Evolutionary conservation across 2,888 invertebrate genomes (phyloP).

Genomic region (Hoplodrina ambigua): DNA sequence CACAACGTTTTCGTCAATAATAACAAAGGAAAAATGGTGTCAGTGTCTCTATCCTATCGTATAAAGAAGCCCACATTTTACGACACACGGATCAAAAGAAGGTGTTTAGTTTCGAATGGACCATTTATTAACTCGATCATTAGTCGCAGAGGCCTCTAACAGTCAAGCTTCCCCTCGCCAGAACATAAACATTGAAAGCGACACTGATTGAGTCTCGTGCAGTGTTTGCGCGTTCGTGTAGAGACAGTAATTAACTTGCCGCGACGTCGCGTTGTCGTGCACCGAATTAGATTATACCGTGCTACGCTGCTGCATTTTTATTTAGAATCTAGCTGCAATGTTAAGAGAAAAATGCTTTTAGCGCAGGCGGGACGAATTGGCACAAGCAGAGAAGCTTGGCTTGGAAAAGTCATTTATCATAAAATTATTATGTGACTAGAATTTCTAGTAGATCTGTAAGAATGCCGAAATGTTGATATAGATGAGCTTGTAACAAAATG

Average conservation of each 20-base stretch:
- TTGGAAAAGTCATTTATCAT: background rate
- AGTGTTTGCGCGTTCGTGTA: slow-evolving; percentile 37
- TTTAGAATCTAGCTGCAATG: slow-evolving; percentile 39
- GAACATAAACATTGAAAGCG: slow-evolving; percentile 52
- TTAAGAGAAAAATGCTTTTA: slow-evolving; percentile 3
- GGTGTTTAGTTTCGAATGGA: background rate
- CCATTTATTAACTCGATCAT: slow-evolving; percentile 4
- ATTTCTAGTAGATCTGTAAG: background rate
- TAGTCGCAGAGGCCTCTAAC: slow-evolving; percentile 5
- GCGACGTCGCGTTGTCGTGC: slow-evolving; percentile 48
- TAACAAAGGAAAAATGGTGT: no score
- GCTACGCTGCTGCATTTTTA: slow-evolving; percentile 47
- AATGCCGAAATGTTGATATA: background rate
- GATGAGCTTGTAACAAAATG: background rate
- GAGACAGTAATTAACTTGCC: slow-evolving; percentile 56
- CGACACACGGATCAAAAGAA: background rate
- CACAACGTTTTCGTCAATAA: slow-evolving; percentile 2
- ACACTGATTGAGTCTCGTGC: slow-evolving; percentile 58
- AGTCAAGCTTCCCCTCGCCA: slow-evolving; percentile 14
- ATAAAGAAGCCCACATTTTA: background rate
- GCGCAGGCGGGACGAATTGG: background rate
- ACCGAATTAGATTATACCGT: slow-evolving; percentile 53
- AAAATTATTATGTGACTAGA: background rate
- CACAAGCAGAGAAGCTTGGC: background rate
- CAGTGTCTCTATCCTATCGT: background rate